These are phyloP conservation scores for Maccullochella peelii DNA, from an alignment of 2,113 vertebrate species.

Conservation along the genomic window DNA sequence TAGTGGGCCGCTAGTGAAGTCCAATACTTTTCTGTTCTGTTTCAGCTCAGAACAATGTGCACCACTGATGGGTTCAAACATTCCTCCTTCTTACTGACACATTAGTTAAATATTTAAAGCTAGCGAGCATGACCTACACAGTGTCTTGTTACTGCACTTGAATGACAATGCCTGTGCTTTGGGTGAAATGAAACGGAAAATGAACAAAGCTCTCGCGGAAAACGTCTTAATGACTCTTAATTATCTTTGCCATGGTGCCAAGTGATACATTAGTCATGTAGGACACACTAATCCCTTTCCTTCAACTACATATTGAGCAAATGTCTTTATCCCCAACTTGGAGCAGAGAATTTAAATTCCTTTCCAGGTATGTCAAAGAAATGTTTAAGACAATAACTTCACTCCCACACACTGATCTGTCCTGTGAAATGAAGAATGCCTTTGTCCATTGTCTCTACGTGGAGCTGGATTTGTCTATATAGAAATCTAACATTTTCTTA, in stretches of 20 bases:
- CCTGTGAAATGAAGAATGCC: too few species aligned
- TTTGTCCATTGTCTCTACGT: too few species aligned
- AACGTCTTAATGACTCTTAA: constrained; percentile 57
- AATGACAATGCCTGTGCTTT: constrained; percentile 44
- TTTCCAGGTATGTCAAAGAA: not conserved
- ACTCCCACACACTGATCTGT: too few species aligned
- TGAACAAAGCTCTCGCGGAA: constrained; percentile 51
- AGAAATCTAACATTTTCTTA: too few species aligned
- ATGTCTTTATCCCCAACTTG: not conserved
- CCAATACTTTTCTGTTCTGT: not conserved
- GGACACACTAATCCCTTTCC: constrained; percentile 23
- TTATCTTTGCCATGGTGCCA: constrained; percentile 34
- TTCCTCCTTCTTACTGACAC: not conserved
- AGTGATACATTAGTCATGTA: constrained; percentile 24
- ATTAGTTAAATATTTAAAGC: constrained; percentile 25
- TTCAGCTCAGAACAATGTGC: constrained; percentile 25
- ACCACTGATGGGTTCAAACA: constrained; percentile 15
- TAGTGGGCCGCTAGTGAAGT: constrained; percentile 28
- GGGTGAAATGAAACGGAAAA: constrained; percentile 60
- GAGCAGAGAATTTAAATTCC: not conserved
- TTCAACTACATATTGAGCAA: constrained; percentile 13
- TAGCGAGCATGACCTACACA: constrained; percentile 5
- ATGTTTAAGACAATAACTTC: not conserved
- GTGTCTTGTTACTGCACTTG: constrained; percentile 3
- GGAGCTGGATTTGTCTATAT: too few species aligned